Evolutionary conservation across 2,888 invertebrate genomes (phyloP).

Genomic region (Synergus laeviventris): DNA sequence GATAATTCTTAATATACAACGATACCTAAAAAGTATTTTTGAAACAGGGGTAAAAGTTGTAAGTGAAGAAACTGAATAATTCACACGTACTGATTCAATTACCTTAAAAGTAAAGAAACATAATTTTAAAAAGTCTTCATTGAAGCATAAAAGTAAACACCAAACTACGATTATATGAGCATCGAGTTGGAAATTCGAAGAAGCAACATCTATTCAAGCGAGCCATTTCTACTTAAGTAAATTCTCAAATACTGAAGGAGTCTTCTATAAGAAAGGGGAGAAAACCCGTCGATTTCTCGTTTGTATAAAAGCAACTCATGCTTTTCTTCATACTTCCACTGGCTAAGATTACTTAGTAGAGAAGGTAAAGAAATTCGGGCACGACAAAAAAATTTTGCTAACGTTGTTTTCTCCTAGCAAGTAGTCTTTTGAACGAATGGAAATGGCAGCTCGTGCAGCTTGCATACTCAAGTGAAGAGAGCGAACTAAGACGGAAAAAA

Average conservation of each 20-base stretch:
- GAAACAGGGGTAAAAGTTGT: too few relatives aligned
- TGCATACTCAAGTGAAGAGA: slow-evolving; percentile 28
- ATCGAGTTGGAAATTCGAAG: neutral
- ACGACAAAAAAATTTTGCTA: slow-evolving; percentile 8
- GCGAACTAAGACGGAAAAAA: neutral
- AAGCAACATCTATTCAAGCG: neutral
- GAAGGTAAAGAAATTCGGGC: neutral
- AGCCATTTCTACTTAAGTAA: neutral
- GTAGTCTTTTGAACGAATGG: slow-evolving; percentile 29
- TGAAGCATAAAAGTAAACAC: neutral
- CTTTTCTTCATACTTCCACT: neutral
- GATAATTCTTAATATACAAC: too few relatives aligned
- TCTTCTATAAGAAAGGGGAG: slow-evolving; percentile 8
- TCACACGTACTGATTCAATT: neutral
- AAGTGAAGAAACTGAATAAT: too few relatives aligned
- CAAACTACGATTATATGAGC: neutral
- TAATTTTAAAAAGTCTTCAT: neutral
- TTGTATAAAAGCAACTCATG: neutral
- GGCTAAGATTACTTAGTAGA: neutral
- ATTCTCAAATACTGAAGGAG: neutral
- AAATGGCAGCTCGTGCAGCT: slow-evolving; percentile 25
- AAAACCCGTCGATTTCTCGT: neutral
- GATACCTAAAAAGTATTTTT: too few relatives aligned
- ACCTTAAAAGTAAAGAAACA: neutral
- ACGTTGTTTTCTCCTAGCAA: slow-evolving; percentile 23